phyloP scores from a whole-genome alignment of 2,797 vertebrate species.

The Spea hammondii region DNA sequence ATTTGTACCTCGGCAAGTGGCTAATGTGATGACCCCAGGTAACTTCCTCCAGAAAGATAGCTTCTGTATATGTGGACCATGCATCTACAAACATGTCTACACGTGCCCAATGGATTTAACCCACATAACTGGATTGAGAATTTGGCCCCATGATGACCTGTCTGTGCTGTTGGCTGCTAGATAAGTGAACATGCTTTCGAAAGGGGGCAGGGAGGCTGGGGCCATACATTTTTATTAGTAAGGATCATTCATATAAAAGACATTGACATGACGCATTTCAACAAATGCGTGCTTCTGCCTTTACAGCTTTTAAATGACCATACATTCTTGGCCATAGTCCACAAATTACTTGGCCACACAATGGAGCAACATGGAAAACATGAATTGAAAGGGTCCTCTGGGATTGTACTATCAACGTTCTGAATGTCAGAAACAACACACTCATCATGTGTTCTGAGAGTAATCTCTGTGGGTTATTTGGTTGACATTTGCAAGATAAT shows the following conservation, averaged over 20 bases:
- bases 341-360: constrained; percentile 1
- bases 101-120: too few species aligned
- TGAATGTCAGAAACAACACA: constrained; percentile 3
- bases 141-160: too few species aligned
- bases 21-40: too few species aligned
- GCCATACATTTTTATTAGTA: neutral
- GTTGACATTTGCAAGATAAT: constrained; percentile 24
- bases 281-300: too few species aligned
- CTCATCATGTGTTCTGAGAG: constrained; percentile 8
- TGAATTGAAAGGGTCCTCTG: constrained; percentile 5
- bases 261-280: too few species aligned
- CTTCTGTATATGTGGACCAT: too few species aligned
- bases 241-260: too few species aligned
- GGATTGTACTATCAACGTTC: constrained; percentile 2
- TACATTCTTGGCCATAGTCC: neutral
- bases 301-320: neutral
- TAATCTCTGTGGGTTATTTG: neutral
- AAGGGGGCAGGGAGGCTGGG: neutral
- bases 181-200: neutral
- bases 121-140: too few species aligned
- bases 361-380: neutral
- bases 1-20: too few species aligned
- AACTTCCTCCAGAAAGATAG: too few species aligned
- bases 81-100: too few species aligned
- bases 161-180: too few species aligned